Conservation (phyloP, 2,797 vertebrate species). For the Danio jaintianensis region DNA sequence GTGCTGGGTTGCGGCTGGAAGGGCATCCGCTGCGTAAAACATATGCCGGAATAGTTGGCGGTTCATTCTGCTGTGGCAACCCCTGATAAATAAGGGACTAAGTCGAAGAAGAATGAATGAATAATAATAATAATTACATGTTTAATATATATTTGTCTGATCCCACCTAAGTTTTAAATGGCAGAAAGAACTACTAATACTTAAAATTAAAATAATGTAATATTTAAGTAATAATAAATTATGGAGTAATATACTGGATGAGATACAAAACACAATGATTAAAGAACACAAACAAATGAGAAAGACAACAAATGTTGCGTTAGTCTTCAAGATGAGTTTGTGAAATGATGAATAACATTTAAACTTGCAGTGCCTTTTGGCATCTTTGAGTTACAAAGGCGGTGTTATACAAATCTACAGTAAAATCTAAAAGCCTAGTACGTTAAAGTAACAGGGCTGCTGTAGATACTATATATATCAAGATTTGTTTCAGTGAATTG, state of each 20-base stretch:
- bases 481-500: neutral
- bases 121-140: too few relatives aligned
- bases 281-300: slow-evolving; percentile 15
- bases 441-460: neutral
- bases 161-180: neutral
- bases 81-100: too few relatives aligned
- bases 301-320: slow-evolving; percentile 61
- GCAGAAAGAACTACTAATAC: neutral
- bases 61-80: too few relatives aligned
- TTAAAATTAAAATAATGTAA: too few relatives aligned
- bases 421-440: neutral
- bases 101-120: too few relatives aligned
- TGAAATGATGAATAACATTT: slow-evolving; percentile 60
- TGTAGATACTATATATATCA: neutral
- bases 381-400: slow-evolving; percentile 29
- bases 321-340: slow-evolving; percentile 44
- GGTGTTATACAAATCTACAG: neutral
- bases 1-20: too few relatives aligned
- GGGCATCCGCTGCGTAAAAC: too few relatives aligned
- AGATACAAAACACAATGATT: slow-evolving; percentile 5
- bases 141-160: neutral
- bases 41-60: too few relatives aligned
- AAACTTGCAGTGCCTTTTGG: slow-evolving; percentile 59
- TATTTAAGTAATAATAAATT: too few relatives aligned
- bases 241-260: neutral